phyloP scores from a whole-genome alignment of 2,113 vertebrate species.

The Tyto alba region DNA sequence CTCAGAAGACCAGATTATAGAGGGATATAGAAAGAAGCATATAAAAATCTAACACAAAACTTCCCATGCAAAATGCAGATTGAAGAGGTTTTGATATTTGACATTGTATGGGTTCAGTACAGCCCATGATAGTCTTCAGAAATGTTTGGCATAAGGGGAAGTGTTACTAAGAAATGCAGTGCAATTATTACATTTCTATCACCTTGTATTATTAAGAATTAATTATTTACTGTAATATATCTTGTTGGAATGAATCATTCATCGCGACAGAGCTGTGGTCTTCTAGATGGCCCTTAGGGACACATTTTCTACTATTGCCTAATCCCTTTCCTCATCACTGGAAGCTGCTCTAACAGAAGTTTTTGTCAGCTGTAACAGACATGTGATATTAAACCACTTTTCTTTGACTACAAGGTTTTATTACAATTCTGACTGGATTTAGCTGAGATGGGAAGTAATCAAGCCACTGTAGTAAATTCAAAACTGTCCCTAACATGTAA shows the following conservation, averaged over 20 bases:
- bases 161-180: not conserved
- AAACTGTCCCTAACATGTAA: not conserved
- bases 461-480: constrained; percentile 38
- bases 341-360: not conserved
- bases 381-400: constrained; percentile 8
- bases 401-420: constrained; percentile 29
- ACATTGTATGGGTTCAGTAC: not conserved
- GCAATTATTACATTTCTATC: constrained; percentile 10
- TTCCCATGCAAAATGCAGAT: not conserved
- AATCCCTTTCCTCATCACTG: constrained; percentile 3
- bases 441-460: not conserved
- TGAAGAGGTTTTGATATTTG: not conserved
- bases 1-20: constrained; percentile 10
- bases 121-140: not conserved
- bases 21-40: not conserved
- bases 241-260: constrained; percentile 43
- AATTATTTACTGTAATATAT: constrained; percentile 50
- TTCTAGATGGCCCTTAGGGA: constrained; percentile 19
- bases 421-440: constrained; percentile 11
- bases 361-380: constrained; percentile 13
- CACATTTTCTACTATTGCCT: not conserved
- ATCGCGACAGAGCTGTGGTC: not conserved
- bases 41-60: not conserved
- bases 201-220: not conserved
- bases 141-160: constrained; percentile 6